Evolutionary conservation across 2,888 invertebrate genomes (phyloP).

Genomic region (Dolichomitus sp.): DNA sequence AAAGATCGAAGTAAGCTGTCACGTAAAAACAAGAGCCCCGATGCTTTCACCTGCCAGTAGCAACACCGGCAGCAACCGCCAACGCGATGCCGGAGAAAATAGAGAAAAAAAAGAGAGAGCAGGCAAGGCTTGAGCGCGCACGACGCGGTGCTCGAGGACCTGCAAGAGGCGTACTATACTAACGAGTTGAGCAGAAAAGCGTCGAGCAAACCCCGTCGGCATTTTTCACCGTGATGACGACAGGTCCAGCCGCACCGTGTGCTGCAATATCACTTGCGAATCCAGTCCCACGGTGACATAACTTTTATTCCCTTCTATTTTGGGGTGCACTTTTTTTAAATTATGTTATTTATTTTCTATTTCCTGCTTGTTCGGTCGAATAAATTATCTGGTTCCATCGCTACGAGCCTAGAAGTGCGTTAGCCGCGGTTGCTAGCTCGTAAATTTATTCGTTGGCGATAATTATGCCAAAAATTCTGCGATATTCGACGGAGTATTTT

Average conservation of each 20-base stretch:
- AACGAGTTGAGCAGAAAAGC: constrained; percentile 50
- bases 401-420: background rate
- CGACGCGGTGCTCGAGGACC: constrained; percentile 36
- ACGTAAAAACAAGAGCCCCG: constrained; percentile 25
- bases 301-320: constrained; percentile 31
- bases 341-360: background rate
- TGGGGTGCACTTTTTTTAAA: background rate
- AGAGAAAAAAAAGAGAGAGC: constrained; percentile 24
- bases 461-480: background rate
- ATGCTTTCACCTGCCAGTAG: constrained; percentile 23
- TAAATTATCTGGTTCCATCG: constrained; percentile 13
- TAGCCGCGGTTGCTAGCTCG: background rate
- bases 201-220: constrained; percentile 47
- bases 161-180: constrained; percentile 42
- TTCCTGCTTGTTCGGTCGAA: constrained; percentile 5
- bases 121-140: constrained; percentile 30
- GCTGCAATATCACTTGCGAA: constrained; percentile 37
- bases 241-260: constrained; percentile 14
- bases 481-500: background rate
- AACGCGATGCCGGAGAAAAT: constrained; percentile 8
- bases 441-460: constrained; percentile 6
- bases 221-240: constrained; percentile 44
- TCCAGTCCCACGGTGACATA: constrained; percentile 26
- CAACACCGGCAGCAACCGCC: constrained; percentile 19
- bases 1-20: constrained; percentile 30